Evolutionary conservation across 1,140 invertebrate species (phyloP).

Genomic region (Panagrolaimus sp.): DNA sequence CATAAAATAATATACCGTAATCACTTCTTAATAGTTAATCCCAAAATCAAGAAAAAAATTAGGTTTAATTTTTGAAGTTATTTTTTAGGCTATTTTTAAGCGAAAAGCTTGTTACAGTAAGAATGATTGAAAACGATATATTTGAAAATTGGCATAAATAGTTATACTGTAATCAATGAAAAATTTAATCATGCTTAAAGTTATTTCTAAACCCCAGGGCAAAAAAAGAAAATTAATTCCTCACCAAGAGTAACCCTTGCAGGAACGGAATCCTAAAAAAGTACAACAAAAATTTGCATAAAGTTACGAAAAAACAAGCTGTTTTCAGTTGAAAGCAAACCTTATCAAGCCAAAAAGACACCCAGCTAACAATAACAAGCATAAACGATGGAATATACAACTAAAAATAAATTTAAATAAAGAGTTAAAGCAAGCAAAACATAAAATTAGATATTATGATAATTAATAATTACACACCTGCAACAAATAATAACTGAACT

Average conservation of each 20-base stretch:
- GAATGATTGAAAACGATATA: no score
- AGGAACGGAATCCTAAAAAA: constrained; percentile 59
- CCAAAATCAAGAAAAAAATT: no score
- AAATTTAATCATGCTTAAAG: no score
- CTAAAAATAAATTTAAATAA: constrained; percentile 23
- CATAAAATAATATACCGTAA: no score
- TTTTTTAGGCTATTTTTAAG: no score
- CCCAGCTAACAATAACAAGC: constrained; percentile 65
- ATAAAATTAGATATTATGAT: constrained; percentile 11
- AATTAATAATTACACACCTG: constrained; percentile 63
- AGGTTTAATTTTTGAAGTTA: no score
- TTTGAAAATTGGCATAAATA: no score
- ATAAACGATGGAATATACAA: constrained; percentile 61
- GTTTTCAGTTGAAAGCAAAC: constrained; percentile 5
- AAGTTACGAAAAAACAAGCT: no score
- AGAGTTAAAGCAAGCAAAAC: neutral
- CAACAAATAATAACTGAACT: constrained; percentile 94
- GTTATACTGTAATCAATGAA: no score
- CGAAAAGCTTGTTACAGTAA: no score
- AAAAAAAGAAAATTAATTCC: constrained; percentile 29
- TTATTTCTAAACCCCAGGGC: constrained; percentile 12
- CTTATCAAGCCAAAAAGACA: constrained; percentile 65
- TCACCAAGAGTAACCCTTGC: constrained; percentile 54
- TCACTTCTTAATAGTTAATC: no score
- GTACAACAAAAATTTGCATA: no score